Evolutionary conservation across 1,140 invertebrate genomes (phyloP), one percentile per base, ranked within the genome.

Genomic region (Saccostrea echinata): DNA sequence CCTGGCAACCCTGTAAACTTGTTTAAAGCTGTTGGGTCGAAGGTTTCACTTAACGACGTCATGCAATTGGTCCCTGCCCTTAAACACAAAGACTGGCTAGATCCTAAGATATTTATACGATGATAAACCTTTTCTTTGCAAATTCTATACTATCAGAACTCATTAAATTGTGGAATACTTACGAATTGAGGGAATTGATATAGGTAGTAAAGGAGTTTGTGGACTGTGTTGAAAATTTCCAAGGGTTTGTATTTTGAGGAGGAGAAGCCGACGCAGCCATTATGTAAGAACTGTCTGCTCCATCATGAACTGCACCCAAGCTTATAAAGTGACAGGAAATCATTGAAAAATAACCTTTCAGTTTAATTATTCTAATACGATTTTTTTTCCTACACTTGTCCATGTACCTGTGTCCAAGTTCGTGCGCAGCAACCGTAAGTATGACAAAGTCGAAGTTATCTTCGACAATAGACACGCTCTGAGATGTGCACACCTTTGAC

Each of bases 391-490:
- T 43, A 43, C 6, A 43, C 43, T 43, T 43, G 43, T 61, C 16
- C n/a, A 9, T 57, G 76, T 87, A 93, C 92, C 91, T 91, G 85
- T 93, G 92, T 11, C 89, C 92, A 13, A 93, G 90, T 88, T 93
- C 92, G 64, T 93, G 92, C 3, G 91, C 87, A 1, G 91, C 92
- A 13, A 92, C 92, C 18, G 88, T 88, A 24, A 91, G 87, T 68
- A 89, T 87, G 21, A 90, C 68, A 52, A 93, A 93, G 33, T 90
- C 88, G 61, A 92, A 92, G 13, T 82, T 35, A 53, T 92, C 91
- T 76, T 93, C 92, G 0, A 92, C 88, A n/a, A 93, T 85, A 21
- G 92, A 93, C 21, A 90, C 90, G 82, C 90, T 92, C 13, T 86
- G 61, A 6, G 84, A 80, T 9, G 87, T 84, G 64, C 92, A 93